These are phyloP conservation scores for Callipepla squamata DNA, from an alignment of 2,113 vertebrate genomes.

Conservation along the genomic window DNA sequence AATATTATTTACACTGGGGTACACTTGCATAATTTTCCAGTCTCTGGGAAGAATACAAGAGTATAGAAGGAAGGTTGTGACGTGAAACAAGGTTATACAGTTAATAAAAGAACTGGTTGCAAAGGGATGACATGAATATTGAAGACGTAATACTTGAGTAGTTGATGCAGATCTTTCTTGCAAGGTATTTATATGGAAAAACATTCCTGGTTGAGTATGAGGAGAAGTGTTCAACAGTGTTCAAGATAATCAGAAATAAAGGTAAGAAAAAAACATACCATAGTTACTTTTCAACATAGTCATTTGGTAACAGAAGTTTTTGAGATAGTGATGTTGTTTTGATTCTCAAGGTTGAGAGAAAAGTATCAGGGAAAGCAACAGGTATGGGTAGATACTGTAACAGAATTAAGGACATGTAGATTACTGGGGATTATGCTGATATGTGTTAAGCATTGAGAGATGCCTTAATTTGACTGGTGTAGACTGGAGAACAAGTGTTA, in stretches of 20 bases:
- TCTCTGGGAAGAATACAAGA: background rate
- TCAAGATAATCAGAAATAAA: background rate
- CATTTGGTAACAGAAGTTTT: background rate
- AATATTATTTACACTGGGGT: background rate
- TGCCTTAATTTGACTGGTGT: background rate
- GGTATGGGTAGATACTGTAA: background rate
- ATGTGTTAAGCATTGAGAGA: background rate
- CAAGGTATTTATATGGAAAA: background rate
- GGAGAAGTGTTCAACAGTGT: background rate
- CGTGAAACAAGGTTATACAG: background rate
- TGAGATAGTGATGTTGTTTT: background rate
- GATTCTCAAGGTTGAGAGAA: background rate
- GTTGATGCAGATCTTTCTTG: background rate
- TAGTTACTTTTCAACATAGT: background rate
- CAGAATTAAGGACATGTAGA: background rate
- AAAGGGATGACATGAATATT: background rate
- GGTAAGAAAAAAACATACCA: background rate
- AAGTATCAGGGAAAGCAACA: background rate
- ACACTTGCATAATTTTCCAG: background rate
- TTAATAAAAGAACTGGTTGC: background rate
- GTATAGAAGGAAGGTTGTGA: background rate
- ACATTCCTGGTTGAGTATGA: background rate
- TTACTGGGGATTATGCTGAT: background rate
- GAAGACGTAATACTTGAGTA: background rate
- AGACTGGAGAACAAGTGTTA: background rate